A percentile compares a stretch with the other conserved stretches of the same genome.
Conservation (phyloP, 1,140 invertebrate genomes). For the Vanessa atalanta region DNA sequence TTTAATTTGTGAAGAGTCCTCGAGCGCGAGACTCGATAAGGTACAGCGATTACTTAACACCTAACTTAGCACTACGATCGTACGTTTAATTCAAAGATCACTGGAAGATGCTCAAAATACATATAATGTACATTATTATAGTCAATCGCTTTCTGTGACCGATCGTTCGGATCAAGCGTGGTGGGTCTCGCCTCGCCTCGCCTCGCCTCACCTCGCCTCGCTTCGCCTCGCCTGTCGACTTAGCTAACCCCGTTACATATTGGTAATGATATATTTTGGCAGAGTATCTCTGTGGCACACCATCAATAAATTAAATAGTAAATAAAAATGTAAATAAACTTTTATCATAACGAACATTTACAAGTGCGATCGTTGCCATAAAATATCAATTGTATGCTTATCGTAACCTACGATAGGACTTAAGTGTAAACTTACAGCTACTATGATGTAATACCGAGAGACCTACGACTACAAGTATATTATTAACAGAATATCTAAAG, state of each 20-base stretch:
- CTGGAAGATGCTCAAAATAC: constrained; percentile 77
- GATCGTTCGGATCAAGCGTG: constrained; percentile 49
- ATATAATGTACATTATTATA: constrained; percentile 60
- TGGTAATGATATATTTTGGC: constrained; percentile 81
- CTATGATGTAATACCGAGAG: constrained; percentile 76
- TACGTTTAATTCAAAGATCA: constrained; percentile 72
- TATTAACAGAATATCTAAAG: constrained; percentile 81
- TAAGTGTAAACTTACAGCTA: constrained; percentile 70
- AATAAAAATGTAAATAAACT: constrained; percentile 80
- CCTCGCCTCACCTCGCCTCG: constrained; percentile 1
- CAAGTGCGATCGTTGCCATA: constrained; percentile 77
- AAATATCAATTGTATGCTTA: constrained; percentile 76
- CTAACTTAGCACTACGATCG: constrained; percentile 74
- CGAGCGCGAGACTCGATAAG: constrained; percentile 67
- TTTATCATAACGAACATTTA: constrained; percentile 77
- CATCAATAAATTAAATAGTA: constrained; percentile 80
- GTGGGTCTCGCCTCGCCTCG: constrained; percentile 38
- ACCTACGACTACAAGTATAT: constrained; percentile 78
- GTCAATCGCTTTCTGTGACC: constrained; percentile 58
- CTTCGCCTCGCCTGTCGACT: constrained; percentile 35
- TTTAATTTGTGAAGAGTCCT: constrained; percentile 75
- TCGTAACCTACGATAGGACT: constrained; percentile 70
- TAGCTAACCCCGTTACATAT: constrained; percentile 60
- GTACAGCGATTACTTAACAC: constrained; percentile 74
- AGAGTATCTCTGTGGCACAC: constrained; percentile 81